Percentiles rank a stretch among this genome's conserved stretches.
Evolutionary conservation across 2,113 vertebrate genomes (phyloP).

Genomic region (Oreochromis spilurus): DNA sequence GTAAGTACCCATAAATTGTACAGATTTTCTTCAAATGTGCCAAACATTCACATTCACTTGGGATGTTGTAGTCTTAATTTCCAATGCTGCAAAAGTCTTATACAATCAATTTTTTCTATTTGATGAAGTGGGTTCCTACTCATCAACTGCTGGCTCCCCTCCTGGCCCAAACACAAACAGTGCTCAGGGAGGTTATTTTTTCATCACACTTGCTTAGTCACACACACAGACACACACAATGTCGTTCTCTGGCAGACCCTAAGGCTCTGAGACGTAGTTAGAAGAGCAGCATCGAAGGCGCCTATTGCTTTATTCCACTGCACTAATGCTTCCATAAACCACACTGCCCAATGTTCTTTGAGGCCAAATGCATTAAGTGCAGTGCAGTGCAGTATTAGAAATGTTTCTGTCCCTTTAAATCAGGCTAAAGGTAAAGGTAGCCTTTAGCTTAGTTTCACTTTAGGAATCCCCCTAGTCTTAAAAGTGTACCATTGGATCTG

Average conservation of each 20-base stretch:
- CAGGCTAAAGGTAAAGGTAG: not conserved
- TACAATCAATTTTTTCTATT: slow-evolving; percentile 76
- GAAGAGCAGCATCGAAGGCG: not conserved
- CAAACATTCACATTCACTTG: slow-evolving; percentile 77
- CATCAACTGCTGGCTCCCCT: slow-evolving; percentile 17
- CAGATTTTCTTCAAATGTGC: slow-evolving; percentile 85
- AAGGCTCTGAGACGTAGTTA: not conserved
- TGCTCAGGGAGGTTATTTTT: slow-evolving; percentile 40
- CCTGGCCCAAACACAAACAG: slow-evolving; percentile 19
- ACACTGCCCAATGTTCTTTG: slow-evolving; percentile 76
- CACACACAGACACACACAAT: not conserved
- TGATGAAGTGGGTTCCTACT: not conserved
- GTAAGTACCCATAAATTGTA: slow-evolving; percentile 65
- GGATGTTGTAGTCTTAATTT: slow-evolving; percentile 70
- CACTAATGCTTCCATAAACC: slow-evolving; percentile 66
- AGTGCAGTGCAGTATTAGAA: not conserved
- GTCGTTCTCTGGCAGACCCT: not conserved
- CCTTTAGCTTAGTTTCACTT: not conserved
- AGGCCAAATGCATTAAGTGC: slow-evolving; percentile 72
- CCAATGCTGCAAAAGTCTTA: slow-evolving; percentile 88
- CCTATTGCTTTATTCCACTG: slow-evolving; percentile 49
- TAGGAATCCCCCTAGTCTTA: not conserved
- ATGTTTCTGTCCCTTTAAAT: not conserved
- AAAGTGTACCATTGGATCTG: not conserved
- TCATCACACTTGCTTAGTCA: not conserved